Evolutionary conservation across 2,888 invertebrate genomes (phyloP).

Genomic region (Smittia sp.): DNA sequence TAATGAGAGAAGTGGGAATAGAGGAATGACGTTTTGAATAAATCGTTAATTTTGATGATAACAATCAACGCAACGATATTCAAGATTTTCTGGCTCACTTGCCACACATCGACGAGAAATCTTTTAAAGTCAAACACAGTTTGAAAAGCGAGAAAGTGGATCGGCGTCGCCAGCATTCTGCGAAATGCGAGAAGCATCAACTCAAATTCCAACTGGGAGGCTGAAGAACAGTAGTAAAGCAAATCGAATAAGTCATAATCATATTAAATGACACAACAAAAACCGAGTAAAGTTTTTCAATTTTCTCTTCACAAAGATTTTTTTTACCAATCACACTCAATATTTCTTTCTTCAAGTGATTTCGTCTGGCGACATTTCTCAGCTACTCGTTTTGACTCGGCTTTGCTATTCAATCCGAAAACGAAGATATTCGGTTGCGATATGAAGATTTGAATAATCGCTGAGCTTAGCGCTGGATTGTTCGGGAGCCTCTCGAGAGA

Average conservation of each 20-base stretch:
- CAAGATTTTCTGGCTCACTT: not conserved
- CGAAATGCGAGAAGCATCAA: not conserved
- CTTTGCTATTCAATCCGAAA: not conserved
- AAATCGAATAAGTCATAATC: conserved; percentile 28
- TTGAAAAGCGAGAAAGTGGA: not conserved
- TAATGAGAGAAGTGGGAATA: not conserved
- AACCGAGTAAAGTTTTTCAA: conserved; percentile 11
- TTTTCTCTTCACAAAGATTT: conserved; percentile 12
- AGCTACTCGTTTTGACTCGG: conserved; percentile 16
- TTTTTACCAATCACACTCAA: conserved; percentile 23
- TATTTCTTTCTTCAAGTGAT: conserved; percentile 25
- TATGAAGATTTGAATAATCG: conserved; percentile 32
- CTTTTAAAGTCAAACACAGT: not conserved
- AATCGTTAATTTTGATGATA: conserved; percentile 20
- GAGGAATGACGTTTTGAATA: not conserved
- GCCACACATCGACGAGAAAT: not conserved
- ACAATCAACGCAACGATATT: conserved; percentile 6
- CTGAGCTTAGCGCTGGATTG: conserved; percentile 2
- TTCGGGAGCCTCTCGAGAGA: not conserved
- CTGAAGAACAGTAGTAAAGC: conserved; percentile 2
- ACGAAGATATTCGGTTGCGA: conserved; percentile 11
- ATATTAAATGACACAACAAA: conserved; percentile 35
- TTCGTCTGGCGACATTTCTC: conserved; percentile 36
- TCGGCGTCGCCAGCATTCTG: not conserved
- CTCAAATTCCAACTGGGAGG: not conserved